Percentiles rank a stretch among this genome's conserved stretches.
These are phyloP conservation scores for Tringa solitaria DNA, from an alignment of 2,113 vertebrate species.

Conservation along the genomic window DNA sequence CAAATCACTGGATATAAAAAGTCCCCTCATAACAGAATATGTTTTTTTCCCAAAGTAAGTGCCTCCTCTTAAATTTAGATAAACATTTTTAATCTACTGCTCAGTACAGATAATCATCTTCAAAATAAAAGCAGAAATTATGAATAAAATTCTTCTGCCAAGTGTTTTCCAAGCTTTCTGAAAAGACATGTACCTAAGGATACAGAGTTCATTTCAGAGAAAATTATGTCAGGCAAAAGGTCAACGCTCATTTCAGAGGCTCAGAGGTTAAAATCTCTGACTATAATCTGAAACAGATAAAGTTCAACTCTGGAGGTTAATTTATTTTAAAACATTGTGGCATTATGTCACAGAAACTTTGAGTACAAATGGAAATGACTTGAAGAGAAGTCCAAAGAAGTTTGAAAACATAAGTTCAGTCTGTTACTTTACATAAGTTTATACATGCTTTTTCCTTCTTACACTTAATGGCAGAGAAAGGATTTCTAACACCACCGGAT, in stretches of 20 bases:
- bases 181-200: not conserved
- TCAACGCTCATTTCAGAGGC: not conserved
- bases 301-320: slow-evolving; percentile 31
- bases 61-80: not conserved
- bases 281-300: slow-evolving; percentile 53
- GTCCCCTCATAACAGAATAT: not conserved
- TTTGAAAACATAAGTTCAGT: slow-evolving; percentile 4
- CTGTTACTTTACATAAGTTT: not conserved
- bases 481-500: not conserved
- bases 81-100: not conserved
- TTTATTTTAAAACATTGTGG: slow-evolving; percentile 50
- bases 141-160: not conserved
- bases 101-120: not conserved
- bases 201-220: not conserved
- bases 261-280: slow-evolving; percentile 12
- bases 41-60: not conserved
- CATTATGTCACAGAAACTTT: slow-evolving; percentile 65
- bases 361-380: slow-evolving; percentile 59
- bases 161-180: slow-evolving; percentile 1
- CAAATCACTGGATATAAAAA: not conserved
- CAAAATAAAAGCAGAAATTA: not conserved
- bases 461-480: slow-evolving; percentile 37
- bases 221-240: not conserved
- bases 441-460: slow-evolving; percentile 20
- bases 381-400: slow-evolving; percentile 15